A percentile compares a stretch with the other conserved stretches of the same genome.
phyloP scores from a whole-genome alignment of 2,113 vertebrate species.

The Menidia beryllina region DNA sequence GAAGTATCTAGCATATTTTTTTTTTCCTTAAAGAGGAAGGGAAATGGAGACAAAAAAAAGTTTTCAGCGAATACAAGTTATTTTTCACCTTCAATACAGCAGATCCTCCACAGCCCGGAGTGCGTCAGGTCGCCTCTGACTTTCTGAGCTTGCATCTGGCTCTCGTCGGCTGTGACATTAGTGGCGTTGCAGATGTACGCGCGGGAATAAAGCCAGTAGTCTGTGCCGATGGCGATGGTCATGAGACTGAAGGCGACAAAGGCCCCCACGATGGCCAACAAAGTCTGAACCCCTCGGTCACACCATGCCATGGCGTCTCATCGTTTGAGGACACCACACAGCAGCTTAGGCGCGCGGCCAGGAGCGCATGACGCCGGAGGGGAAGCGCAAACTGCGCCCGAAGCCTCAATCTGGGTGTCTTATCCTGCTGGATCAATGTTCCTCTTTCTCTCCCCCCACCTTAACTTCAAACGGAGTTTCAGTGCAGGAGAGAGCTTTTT shows the following conservation, averaged over 20 bases:
- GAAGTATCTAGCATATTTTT: no score
- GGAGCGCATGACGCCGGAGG: conserved; percentile 35
- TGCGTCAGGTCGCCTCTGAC: conserved; percentile 90
- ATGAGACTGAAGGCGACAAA: conserved; percentile 96
- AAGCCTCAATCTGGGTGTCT: background rate
- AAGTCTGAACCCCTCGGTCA: conserved; percentile 92
- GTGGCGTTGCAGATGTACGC: conserved; percentile 93
- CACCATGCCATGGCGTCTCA: conserved; percentile 90
- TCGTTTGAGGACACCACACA: conserved; percentile 41
- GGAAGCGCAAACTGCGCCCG: conserved; percentile 25
- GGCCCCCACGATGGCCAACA: conserved; percentile 91
- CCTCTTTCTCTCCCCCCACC: background rate
- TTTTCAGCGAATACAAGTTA: background rate
- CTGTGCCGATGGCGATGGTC: conserved; percentile 96
- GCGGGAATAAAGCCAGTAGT: conserved; percentile 96
- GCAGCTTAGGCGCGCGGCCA: conserved; percentile 49
- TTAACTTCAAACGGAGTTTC: conserved; percentile 41
- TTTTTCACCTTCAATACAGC: conserved; percentile 92
- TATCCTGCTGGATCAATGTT: background rate
- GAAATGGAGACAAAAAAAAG: background rate
- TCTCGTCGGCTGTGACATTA: conserved; percentile 87
- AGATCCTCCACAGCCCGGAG: conserved; percentile 95
- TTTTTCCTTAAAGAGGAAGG: no score
- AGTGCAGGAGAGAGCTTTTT: conserved; percentile 5
- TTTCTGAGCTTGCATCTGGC: conserved; percentile 81